Evolutionary conservation across 2,888 invertebrate genomes (phyloP), one percentile per base, ranked within the genome.

Genomic region (Pandemis heparana): DNA sequence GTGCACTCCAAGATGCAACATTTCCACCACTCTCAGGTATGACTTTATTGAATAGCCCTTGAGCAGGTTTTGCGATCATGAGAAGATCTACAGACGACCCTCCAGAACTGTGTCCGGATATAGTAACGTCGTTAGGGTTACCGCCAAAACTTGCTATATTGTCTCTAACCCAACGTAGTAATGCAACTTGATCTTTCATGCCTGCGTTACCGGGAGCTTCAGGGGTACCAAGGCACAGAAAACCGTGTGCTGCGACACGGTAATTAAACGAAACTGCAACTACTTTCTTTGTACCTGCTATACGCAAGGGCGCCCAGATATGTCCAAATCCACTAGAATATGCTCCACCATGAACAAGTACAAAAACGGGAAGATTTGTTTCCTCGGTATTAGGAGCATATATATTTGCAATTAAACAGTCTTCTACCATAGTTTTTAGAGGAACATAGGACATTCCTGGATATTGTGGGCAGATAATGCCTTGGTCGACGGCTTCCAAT

Each of bases 11-110:
- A 32, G 48, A 39, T 14, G 65, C 51, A 16, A 51, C 51, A 6
- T 65, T 65, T 2, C 5, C 62, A 39, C 48, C 61, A 12, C 46
- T 70, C 64, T 48, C 70, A 41, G 65, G 65, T 10, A 65, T 65
- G 0, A 65, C 65, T 51, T 65, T 65, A 16, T 51, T 51, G 5
- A 65, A 65, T n/a, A 65, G 39, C 0, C 65, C 65, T 51, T 51
- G 32, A 0, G 51, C n/a, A 6, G 51, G 16, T 10, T 23, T 65
- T 12, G 51, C 32, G 16, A 65, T n/a, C 39, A 65, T 65, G 5
- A 65, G n/a, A 8, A 65, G 38, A 14, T 65, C 65, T 16, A 38
- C 65, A 5, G 51, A 51, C 5, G 65, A 51, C 5, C 5, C 9
- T 16, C 51, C 51, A 10, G 51, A 14, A 6, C 51, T 65, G 0